Base-by-base conservation (phyloP, 2,113 vertebrate species). In the Poecilia latipinna region DNA sequence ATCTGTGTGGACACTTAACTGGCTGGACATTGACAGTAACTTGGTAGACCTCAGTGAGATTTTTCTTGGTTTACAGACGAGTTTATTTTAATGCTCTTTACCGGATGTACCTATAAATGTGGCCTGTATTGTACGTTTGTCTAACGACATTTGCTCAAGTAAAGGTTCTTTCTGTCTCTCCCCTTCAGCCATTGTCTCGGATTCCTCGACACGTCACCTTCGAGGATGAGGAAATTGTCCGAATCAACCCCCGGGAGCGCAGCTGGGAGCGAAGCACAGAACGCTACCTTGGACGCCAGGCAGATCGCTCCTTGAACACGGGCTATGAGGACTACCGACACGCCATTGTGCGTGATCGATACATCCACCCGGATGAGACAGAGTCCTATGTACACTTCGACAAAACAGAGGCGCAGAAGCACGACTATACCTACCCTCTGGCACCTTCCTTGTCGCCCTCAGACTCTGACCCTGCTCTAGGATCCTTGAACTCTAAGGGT, bases 261-360 rank as follows among this genome's bases (percentile, higher is more conserved):
- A 95, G 94, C 87, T 98, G 93, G 93, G 93, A 93, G 82, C 84
- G 69, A 28, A 62, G 71, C 68, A 70, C 80, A 0, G 91, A 93
- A 60, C 87, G 70, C 0, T 77, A 76, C 39, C 78, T 79, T 0
- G 90, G 84, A 4, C 88, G 82, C 3, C 84, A 48, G 12, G 68
- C 77, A 0, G 97, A 99, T 57, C 96, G 96, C 83, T 90, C 95
- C 78, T 97, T 96, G 96, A 94, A 97, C 89, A 96, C 96, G 0
- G 97, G 98, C 26, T 99, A 99, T 0, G 98, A 98, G 94, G 98
- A 99, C 84, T 99, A 99, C 88, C 95, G 98, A 51, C 97, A 99
- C 54, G 96, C 98, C 3, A 96, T 96, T 0, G 92, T 96, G n/a
- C 90, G 96, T 7, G 95, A 95, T 79, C 96, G 96, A 82, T 96